These are phyloP conservation scores for Mastomys natalensis DNA, from an alignment of 2,113 vertebrate species.

Conservation along the genomic window DNA sequence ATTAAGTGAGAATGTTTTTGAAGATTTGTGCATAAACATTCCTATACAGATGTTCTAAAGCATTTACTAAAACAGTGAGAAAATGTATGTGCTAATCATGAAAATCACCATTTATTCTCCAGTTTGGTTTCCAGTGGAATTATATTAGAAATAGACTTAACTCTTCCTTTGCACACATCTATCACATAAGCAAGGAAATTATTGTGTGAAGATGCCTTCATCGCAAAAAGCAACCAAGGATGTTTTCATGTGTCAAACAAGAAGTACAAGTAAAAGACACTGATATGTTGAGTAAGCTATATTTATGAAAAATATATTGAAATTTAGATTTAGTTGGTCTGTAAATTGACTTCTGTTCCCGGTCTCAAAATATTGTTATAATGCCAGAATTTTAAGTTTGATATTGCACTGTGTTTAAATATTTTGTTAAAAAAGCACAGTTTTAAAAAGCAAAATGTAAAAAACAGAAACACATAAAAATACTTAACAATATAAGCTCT, in stretches of 20 bases:
- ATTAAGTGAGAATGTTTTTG: slow-evolving; percentile 29
- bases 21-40: slow-evolving; percentile 48
- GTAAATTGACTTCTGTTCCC: not conserved
- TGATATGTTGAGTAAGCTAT: not conserved
- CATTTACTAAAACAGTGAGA: not conserved
- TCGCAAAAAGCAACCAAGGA: not conserved
- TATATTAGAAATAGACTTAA: slow-evolving; percentile 43
- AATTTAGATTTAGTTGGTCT: slow-evolving; percentile 2
- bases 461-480: not conserved
- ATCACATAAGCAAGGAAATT: not conserved
- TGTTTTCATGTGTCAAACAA: not conserved
- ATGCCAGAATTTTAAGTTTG: slow-evolving; percentile 3
- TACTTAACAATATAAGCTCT: not conserved
- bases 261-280: not conserved
- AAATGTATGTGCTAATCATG: not conserved
- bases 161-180: slow-evolving; percentile 6
- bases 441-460: not conserved
- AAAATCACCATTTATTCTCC: not conserved
- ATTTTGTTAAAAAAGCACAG: not conserved
- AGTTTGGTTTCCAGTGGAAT: not conserved
- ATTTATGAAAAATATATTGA: not conserved
- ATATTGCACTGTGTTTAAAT: not conserved
- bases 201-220: not conserved
- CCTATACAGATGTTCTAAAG: not conserved
- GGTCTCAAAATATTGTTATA: not conserved